Base-by-base conservation (phyloP, 2,888 invertebrate species). In the Rhynchonema sp. region DNA sequence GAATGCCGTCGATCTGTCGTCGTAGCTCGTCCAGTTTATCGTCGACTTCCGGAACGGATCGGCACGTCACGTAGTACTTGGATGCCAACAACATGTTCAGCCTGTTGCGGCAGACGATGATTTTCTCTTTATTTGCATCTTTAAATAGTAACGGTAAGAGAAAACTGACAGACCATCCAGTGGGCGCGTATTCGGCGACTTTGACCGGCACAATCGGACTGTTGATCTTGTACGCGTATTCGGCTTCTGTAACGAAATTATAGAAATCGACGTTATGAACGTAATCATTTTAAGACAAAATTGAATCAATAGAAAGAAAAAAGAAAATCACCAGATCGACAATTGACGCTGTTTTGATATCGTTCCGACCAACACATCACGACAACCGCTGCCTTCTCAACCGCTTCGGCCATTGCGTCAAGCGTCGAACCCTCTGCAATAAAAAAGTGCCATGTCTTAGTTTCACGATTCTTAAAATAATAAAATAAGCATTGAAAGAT, bases 311-410 rank as follows among this genome's bases (percentile, higher is more conserved):
- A 38, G 6, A 13, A 17, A 38, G 17, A 38, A 38, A 38, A 6
- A 13, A 17, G 6, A 38, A 17, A 13, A 13, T 38, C 38, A 72
- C 73, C 73, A 23, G n/a, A 22, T 52, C 52, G 22, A 25, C 52
- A 52, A 52, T 52, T 52, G 3, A n/a, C 17, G 6, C n/a, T 23
- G 25, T 52, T 25, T 22, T 52, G 52, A n/a, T 52, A 52, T 52
- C 52, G 22, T 52, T 52, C 52, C 25, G 52, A 52, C 3, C 6
- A 52, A n/a, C 52, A 52, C 13, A 52, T 3, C 22, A 52, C 17
- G 17, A 52, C 52, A 17, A 25, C 52, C 3, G 52, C 25, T 17
- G 52, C 52, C 3, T 52, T 22, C n/a, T 52, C 52, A 6, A 52
- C 25, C 9, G 52, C 52, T 17, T 9, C 52, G n/a, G 52, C 52